A percentile compares a stretch with the other conserved stretches of the same genome.
phyloP scores from a whole-genome alignment of 35 echinoderm and acorn worm genomes.

The Anneissia japonica region DNA sequence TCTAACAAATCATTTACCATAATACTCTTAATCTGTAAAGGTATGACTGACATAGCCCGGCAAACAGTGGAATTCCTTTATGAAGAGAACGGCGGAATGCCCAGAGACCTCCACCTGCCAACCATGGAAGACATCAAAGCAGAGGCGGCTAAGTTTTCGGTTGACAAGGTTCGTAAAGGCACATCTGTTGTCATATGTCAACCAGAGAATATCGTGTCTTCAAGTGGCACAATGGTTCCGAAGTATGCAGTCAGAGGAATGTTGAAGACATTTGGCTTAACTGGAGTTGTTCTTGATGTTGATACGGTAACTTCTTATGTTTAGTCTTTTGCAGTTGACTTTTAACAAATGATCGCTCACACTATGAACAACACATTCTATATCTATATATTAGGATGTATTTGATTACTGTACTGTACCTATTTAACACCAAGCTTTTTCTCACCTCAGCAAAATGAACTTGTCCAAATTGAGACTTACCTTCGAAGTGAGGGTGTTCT shows the following conservation, averaged over 20 bases:
- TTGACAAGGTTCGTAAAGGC: constrained; percentile 72
- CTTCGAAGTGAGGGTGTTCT: constrained; percentile 74
- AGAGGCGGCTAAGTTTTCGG: constrained; percentile 65
- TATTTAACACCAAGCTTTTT: background rate
- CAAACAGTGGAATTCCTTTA: constrained; percentile 78
- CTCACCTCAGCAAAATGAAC: constrained; percentile 38
- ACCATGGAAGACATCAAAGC: constrained; percentile 76
- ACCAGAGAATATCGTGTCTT: constrained; percentile 26
- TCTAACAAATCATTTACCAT: no score
- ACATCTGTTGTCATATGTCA: constrained; percentile 53
- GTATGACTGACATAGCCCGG: constrained; percentile 76
- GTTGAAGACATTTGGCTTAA: constrained; percentile 57
- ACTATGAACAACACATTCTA: no score
- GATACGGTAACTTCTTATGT: constrained; percentile 71
- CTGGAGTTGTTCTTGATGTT: constrained; percentile 71
- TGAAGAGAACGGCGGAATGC: constrained; percentile 77
- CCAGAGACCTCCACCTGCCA: constrained; percentile 62
- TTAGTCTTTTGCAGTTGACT: no score
- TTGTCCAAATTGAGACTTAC: constrained; percentile 74
- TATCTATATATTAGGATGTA: no score
- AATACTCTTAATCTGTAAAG: no score
- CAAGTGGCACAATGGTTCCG: constrained; percentile 58
- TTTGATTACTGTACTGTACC: no score
- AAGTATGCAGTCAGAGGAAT: constrained; percentile 71
- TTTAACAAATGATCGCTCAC: no score